phyloP scores from a whole-genome alignment of 92 coral and sea anemone genomes.

The Chrysogorgia sp. region DNA sequence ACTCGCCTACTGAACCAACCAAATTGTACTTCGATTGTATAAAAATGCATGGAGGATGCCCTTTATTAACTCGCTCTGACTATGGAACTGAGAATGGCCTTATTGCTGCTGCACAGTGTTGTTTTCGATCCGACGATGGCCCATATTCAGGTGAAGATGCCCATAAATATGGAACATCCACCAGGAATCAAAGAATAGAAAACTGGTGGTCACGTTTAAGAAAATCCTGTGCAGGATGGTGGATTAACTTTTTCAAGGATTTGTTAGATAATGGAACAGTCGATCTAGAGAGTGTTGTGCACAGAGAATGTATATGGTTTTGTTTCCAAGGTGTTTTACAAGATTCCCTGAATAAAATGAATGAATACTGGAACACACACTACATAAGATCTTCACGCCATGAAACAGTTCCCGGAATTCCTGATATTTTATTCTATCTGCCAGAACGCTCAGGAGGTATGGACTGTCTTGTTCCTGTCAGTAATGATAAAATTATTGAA shows the following conservation, averaged over 20 bases:
- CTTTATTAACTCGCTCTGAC: constrained; percentile 58
- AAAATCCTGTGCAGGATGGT: constrained; percentile 2
- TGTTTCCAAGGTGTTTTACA: constrained; percentile 4
- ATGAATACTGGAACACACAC: constrained; percentile 25
- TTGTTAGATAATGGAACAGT: background rate
- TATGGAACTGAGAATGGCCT: constrained; percentile 71
- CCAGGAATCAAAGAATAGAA: constrained; percentile 26
- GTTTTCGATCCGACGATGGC: constrained; percentile 8
- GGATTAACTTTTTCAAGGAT: constrained; percentile 31
- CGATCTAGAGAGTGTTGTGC: constrained; percentile 1
- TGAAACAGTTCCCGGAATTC: constrained; percentile 32
- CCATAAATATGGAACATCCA: constrained; percentile 14
- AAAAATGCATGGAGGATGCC: constrained; percentile 54
- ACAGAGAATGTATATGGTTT: no score
- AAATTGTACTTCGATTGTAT: constrained; percentile 53
- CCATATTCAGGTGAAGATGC: background rate
- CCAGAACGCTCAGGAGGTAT: constrained; percentile 62
- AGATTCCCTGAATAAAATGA: constrained; percentile 4
- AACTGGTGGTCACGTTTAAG: constrained; percentile 28
- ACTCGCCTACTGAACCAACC: constrained; percentile 55
- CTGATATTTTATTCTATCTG: constrained; percentile 59
- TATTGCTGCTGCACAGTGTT: constrained; percentile 70
- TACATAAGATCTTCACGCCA: constrained; percentile 14
- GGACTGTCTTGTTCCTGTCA: constrained; percentile 37
- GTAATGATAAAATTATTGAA: constrained; percentile 39